Conservation (phyloP, 2,888 invertebrate genomes). For the Lacanobia wlatinum region DNA sequence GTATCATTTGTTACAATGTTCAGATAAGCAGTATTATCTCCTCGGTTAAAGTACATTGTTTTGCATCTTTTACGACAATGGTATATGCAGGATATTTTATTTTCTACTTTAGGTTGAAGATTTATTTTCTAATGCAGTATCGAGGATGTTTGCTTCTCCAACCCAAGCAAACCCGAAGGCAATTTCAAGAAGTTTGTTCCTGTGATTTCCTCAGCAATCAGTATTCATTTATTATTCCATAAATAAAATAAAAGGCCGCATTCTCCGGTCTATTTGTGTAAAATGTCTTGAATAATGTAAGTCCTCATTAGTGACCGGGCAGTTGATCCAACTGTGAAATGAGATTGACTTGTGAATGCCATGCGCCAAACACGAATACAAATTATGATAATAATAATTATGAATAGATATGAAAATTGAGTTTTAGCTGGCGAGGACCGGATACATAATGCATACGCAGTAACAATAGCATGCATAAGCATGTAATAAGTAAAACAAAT, state of each 20-base stretch:
- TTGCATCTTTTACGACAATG: constrained; percentile 46
- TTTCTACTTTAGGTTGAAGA: constrained; percentile 19
- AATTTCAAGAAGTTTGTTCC: constrained; percentile 2
- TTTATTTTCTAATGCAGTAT: constrained; percentile 24
- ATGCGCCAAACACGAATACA: constrained; percentile 31
- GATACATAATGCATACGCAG: constrained; percentile 42
- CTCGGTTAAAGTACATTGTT: constrained; percentile 16
- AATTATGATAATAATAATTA: constrained; percentile 38
- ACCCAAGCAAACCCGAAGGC: not conserved
- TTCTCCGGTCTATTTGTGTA: constrained; percentile 18
- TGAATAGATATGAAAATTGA: constrained; percentile 34
- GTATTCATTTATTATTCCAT: constrained; percentile 29
- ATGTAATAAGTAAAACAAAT: constrained; percentile 35
- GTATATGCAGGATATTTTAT: constrained; percentile 31
- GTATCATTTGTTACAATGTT: constrained; percentile 54
- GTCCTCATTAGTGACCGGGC: constrained; percentile 14
- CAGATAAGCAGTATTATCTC: constrained; percentile 34
- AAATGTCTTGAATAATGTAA: constrained; percentile 40
- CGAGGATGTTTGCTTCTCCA: constrained; percentile 10
- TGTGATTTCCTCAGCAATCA: not conserved
- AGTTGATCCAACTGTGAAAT: constrained; percentile 28
- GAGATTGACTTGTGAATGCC: constrained; percentile 27
- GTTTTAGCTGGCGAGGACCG: constrained; percentile 17
- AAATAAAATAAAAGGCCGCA: constrained; percentile 8
- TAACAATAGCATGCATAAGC: constrained; percentile 10